phyloP scores from a whole-genome alignment of 2,888 invertebrate genomes.

The Sipha maydis region DNA sequence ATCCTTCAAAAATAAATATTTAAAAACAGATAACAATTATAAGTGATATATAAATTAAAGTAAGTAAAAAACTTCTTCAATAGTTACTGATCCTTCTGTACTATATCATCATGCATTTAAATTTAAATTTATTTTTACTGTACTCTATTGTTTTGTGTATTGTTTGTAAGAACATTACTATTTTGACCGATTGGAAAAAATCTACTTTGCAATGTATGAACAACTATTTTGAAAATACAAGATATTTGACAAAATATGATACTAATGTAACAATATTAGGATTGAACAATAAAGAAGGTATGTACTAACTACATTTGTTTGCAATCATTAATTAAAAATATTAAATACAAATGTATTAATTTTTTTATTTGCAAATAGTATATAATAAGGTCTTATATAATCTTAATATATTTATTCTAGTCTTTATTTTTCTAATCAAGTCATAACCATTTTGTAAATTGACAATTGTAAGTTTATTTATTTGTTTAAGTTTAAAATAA shows the following conservation, averaged over 20 bases:
- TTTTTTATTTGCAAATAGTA: too few species aligned
- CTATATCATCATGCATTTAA: constrained; percentile 36
- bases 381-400: too few species aligned
- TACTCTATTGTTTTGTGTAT: not conserved
- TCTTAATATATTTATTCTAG: too few species aligned
- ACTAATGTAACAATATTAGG: constrained; percentile 20
- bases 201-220: constrained; percentile 36
- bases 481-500: too few species aligned
- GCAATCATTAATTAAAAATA: too few species aligned
- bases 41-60: constrained; percentile 33
- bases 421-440: too few species aligned
- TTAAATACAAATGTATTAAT: too few species aligned
- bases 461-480: too few species aligned
- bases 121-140: constrained; percentile 26
- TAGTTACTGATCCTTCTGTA: constrained; percentile 5
- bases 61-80: not conserved
- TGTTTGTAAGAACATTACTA: constrained; percentile 24
- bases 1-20: constrained; percentile 54
- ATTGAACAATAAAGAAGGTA: constrained; percentile 45
- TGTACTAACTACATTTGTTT: not conserved
- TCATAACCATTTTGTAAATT: too few species aligned
- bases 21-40: constrained; percentile 40
- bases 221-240: constrained; percentile 28
- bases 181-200: constrained; percentile 50
- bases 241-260: not conserved